Conservation (phyloP, 2,113 vertebrate species). For the Bubo scandiacus region DNA sequence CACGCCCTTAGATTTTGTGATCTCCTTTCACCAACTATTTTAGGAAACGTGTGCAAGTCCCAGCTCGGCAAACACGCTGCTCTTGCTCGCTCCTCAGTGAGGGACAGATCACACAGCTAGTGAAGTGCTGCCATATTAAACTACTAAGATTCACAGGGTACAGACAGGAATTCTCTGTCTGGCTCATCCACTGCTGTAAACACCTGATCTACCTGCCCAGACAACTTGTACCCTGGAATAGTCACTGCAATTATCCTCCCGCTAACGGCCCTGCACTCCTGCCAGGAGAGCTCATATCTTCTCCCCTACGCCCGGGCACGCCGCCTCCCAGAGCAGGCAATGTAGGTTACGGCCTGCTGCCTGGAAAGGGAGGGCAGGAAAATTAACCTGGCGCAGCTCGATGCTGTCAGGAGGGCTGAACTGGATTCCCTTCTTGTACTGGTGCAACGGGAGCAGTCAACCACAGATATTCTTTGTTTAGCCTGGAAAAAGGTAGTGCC, state of each 20-base stretch:
- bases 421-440: neutral
- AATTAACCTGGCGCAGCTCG: neutral
- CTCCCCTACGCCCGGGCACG: neutral
- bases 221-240: neutral
- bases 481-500: neutral
- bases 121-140: rapidly evolving
- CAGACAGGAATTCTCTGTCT: neutral
- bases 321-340: neutral
- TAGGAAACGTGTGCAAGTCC: neutral
- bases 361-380: neutral
- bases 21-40: neutral
- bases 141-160: rapidly evolving
- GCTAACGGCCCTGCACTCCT: neutral
- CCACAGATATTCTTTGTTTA: neutral
- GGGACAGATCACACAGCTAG: neutral
- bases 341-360: neutral
- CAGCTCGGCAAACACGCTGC: rapidly evolving
- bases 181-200: neutral
- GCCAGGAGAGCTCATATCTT: neutral
- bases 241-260: neutral
- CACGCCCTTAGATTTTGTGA: rapidly evolving
- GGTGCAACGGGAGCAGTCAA: neutral
- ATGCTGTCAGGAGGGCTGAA: neutral
- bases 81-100: neutral
- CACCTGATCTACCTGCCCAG: neutral